These are phyloP conservation scores for Neoaliturus tenellus DNA, from an alignment of 2,888 invertebrate species.

Conservation along the genomic window DNA sequence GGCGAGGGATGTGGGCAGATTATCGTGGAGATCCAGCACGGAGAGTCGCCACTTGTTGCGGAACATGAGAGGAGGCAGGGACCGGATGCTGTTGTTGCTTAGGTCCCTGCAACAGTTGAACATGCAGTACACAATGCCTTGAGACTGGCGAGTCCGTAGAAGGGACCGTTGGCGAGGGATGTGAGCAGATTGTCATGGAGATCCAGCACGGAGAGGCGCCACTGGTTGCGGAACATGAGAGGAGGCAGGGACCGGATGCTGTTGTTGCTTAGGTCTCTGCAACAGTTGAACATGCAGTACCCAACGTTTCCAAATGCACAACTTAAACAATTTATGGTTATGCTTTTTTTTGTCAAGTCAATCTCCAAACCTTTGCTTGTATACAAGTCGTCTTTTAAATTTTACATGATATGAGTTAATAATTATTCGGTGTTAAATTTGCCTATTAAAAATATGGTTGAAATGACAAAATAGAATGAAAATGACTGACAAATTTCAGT, in stretches of 20 bases:
- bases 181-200: slow-evolving; percentile 70
- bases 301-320: too few species aligned
- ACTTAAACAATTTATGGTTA: too few species aligned
- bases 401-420: too few species aligned
- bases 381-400: too few species aligned
- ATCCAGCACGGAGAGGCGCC: slow-evolving; percentile 70
- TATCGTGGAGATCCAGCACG: slow-evolving; percentile 69
- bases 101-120: slow-evolving; percentile 70
- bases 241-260: slow-evolving; percentile 70
- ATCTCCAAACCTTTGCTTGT: too few species aligned
- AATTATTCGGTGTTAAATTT: too few species aligned
- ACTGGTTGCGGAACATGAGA: slow-evolving; percentile 70
- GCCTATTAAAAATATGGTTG: too few species aligned
- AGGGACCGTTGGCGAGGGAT: slow-evolving; percentile 68
- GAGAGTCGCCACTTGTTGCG: slow-evolving; percentile 70
- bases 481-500: too few species aligned
- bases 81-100: slow-evolving; percentile 71
- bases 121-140: slow-evolving; percentile 69
- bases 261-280: slow-evolving; percentile 72
- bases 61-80: slow-evolving; percentile 70
- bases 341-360: too few species aligned
- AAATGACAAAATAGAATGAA: too few species aligned
- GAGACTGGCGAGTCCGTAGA: slow-evolving; percentile 69
- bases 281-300: slow-evolving; percentile 56
- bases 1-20: slow-evolving; percentile 69